These are phyloP conservation scores for Platysteira castanea DNA, from an alignment of 2,113 vertebrate species.

Conservation along the genomic window DNA sequence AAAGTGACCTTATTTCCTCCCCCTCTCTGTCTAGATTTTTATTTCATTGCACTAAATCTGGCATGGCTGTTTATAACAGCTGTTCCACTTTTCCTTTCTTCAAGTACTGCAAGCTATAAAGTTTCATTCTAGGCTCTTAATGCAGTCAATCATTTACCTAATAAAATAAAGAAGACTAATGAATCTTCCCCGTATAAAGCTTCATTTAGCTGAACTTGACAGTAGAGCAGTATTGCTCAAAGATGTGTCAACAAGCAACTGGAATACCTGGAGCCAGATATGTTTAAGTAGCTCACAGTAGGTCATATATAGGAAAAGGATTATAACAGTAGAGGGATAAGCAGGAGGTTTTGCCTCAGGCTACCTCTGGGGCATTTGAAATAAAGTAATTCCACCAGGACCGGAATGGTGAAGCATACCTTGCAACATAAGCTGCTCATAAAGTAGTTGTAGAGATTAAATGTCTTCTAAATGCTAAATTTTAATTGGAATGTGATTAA, in stretches of 20 bases:
- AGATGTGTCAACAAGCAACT: not conserved
- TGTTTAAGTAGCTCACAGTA: not conserved
- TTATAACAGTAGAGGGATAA: constrained; percentile 6
- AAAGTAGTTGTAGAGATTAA: constrained; percentile 58
- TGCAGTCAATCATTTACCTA: constrained; percentile 32
- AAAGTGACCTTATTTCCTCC: not conserved
- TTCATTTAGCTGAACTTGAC: not conserved
- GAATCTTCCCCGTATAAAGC: constrained; percentile 15
- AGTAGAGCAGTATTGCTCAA: not conserved
- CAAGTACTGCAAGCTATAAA: constrained; percentile 39
- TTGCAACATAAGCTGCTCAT: constrained; percentile 30
- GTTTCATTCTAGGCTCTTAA: constrained; percentile 5
- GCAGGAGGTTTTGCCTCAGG: constrained; percentile 14
- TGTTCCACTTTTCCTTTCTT: constrained; percentile 20
- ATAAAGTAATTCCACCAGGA: not conserved
- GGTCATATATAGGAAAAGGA: not conserved
- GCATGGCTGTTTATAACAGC: constrained; percentile 34
- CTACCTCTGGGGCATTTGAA: not conserved
- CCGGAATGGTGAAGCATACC: not conserved
- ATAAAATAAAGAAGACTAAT: constrained; percentile 46
- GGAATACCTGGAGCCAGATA: not conserved
- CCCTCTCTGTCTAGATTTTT: not conserved
- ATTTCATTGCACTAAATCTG: constrained; percentile 40
- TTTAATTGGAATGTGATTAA: constrained; percentile 51
- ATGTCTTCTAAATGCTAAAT: constrained; percentile 36